Conservation (phyloP, 2,113 vertebrate genomes). For the Elephas maximus region DNA sequence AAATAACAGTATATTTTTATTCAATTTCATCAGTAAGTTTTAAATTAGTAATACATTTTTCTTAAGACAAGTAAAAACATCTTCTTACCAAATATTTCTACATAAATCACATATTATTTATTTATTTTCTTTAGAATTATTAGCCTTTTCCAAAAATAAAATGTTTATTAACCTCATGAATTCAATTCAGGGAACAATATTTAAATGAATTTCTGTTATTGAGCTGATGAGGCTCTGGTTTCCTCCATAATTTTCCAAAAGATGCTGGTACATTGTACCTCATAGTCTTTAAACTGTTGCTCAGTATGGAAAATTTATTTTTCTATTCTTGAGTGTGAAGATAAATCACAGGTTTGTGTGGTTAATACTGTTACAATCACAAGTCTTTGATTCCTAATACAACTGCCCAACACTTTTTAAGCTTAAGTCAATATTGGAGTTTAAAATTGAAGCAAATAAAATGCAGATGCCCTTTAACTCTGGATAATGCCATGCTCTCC, state of each 20-base stretch:
- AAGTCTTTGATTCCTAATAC: background rate
- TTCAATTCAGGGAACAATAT: background rate
- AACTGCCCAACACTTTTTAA: background rate
- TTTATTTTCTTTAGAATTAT: background rate
- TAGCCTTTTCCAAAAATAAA: background rate
- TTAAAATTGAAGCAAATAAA: background rate
- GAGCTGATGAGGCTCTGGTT: background rate
- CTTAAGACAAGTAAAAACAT: background rate
- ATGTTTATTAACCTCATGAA: background rate
- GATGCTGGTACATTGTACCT: background rate
- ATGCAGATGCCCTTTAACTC: background rate
- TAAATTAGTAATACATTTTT: conserved; percentile 12
- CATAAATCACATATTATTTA: background rate
- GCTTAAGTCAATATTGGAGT: background rate
- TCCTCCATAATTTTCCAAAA: conserved; percentile 48
- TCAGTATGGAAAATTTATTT: background rate
- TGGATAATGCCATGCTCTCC: background rate
- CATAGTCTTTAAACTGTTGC: background rate
- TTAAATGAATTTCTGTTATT: conserved; percentile 19
- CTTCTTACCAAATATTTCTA: background rate
- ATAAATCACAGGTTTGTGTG: background rate
- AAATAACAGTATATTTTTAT: background rate
- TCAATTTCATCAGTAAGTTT: background rate
- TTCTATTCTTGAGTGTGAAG: background rate
- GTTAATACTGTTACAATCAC: background rate